Evolutionary conservation across 2,797 vertebrate species (phyloP).

Genomic region (Salmo trutta): DNA sequence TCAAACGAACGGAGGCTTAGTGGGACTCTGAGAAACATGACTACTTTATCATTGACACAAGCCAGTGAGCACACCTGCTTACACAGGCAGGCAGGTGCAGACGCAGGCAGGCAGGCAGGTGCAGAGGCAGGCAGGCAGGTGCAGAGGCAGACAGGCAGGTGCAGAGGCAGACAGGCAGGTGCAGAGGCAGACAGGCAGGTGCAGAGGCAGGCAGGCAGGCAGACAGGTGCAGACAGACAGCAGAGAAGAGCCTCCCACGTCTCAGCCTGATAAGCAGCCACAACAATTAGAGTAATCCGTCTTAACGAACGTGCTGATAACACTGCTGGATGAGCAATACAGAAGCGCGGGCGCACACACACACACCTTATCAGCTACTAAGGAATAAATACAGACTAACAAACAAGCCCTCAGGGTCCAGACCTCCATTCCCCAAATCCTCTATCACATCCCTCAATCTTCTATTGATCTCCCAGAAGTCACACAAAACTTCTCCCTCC

Average conservation of each 20-base stretch:
- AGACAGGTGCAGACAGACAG: not conserved
- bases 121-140: no score
- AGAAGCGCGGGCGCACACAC: slow-evolving; percentile 4
- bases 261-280: slow-evolving; percentile 54
- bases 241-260: slow-evolving; percentile 41
- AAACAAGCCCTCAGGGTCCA: slow-evolving; percentile 2
- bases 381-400: not conserved
- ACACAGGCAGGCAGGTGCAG: no score
- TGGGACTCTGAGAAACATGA: slow-evolving; percentile 16
- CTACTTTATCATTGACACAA: not conserved
- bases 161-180: no score
- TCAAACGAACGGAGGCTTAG: slow-evolving; percentile 19
- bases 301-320: slow-evolving; percentile 62
- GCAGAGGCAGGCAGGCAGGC: no score
- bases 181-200: no score
- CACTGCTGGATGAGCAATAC: slow-evolving; percentile 35
- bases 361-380: slow-evolving; percentile 1
- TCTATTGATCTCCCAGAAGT: not conserved
- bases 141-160: no score
- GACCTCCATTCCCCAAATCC: not conserved
- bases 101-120: no score
- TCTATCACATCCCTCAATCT: not conserved
- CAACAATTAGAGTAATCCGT: slow-evolving; percentile 65
- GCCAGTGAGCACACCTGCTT: no score
- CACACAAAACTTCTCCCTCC: no score